Evolutionary conservation across 2,888 invertebrate genomes (phyloP).

Genomic region (Aphidoletes aphidimyza): DNA sequence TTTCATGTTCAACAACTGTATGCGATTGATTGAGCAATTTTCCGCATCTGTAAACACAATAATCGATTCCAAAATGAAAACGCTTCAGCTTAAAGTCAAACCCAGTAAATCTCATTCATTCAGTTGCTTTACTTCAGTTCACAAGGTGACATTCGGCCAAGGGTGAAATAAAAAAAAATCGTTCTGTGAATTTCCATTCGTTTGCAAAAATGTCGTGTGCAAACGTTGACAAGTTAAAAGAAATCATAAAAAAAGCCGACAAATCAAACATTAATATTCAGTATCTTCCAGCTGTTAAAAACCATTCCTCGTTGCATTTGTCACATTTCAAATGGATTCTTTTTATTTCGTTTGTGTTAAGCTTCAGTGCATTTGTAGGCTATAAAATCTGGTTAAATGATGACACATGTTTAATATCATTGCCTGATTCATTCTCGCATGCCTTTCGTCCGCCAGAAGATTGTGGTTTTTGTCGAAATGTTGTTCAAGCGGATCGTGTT

Average conservation of each 20-base stretch:
- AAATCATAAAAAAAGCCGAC: conserved; percentile 54
- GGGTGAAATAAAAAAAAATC: not conserved
- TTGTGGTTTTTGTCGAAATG: conserved; percentile 79
- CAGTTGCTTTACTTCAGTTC: not conserved
- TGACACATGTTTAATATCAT: conserved; percentile 58
- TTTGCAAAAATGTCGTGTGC: not conserved
- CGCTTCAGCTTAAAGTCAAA: not conserved
- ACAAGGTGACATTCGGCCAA: not conserved
- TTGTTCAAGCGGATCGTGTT: conserved; percentile 74
- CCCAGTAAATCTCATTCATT: not conserved
- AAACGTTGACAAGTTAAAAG: conserved; percentile 53
- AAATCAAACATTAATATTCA: conserved; percentile 54
- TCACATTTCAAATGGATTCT: not conserved
- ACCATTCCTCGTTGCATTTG: not conserved
- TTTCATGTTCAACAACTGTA: not conserved
- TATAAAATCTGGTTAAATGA: not conserved
- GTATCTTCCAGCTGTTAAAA: conserved; percentile 53
- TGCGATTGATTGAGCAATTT: conserved; percentile 48
- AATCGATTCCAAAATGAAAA: not conserved
- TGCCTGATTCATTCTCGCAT: conserved; percentile 58
- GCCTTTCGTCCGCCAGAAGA: conserved; percentile 82
- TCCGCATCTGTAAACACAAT: conserved; percentile 29
- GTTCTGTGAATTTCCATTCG: not conserved
- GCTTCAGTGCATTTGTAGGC: not conserved
- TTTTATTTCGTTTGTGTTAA: not conserved